Conservation (phyloP, 2,888 invertebrate species). For the Conus canariensis region DNA sequence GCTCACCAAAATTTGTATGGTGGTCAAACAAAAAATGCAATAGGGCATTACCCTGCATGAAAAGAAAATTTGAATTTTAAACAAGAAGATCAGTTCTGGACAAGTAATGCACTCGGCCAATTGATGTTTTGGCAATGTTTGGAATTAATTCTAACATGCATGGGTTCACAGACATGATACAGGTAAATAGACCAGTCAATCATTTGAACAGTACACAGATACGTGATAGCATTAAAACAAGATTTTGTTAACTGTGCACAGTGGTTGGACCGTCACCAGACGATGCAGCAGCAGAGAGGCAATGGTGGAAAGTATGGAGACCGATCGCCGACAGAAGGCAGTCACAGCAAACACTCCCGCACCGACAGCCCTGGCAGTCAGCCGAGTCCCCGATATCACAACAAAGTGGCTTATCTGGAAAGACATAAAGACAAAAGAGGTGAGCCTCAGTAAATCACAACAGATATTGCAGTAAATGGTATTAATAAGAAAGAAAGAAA, state of each 20-base stretch:
- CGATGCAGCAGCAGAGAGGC: conserved; percentile 42
- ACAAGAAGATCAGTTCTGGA: too few relatives aligned
- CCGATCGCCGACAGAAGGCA: conserved; percentile 35
- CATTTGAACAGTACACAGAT: too few relatives aligned
- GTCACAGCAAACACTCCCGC: conserved; percentile 20
- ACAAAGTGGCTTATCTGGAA: conserved; percentile 78
- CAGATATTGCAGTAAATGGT: conserved; percentile 48
- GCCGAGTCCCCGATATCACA: conserved; percentile 76
- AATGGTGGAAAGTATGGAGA: conserved; percentile 35
- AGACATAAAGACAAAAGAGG: conserved; percentile 76
- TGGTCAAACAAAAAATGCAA: too few relatives aligned
- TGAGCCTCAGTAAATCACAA: conserved; percentile 70
- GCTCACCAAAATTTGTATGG: too few relatives aligned
- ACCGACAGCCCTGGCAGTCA: conserved; percentile 80
- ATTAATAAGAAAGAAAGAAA: not conserved
- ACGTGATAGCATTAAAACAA: too few relatives aligned
- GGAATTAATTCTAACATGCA: too few relatives aligned
- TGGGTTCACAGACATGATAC: too few relatives aligned
- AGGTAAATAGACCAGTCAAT: too few relatives aligned
- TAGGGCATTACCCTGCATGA: too few relatives aligned
- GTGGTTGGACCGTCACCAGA: conserved; percentile 40
- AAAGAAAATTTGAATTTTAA: too few relatives aligned
- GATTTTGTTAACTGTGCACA: not conserved
- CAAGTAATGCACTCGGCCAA: too few relatives aligned
- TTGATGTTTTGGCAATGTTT: too few relatives aligned